Evolutionary conservation across 2,888 invertebrate species (phyloP).

Genomic region (Acutogordius australiensis): DNA sequence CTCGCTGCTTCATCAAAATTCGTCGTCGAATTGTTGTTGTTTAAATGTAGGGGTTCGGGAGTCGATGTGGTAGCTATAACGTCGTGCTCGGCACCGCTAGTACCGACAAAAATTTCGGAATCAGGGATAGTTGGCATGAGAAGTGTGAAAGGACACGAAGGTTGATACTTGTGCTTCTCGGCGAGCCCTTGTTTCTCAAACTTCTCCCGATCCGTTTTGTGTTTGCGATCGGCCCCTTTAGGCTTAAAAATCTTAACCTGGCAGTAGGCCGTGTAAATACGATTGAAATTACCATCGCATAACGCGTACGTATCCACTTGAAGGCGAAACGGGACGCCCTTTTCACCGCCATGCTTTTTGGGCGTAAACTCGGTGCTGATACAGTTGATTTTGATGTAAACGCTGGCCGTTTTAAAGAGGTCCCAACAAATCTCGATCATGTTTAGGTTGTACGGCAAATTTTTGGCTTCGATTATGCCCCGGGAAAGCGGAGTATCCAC

Average conservation of each 20-base stretch:
- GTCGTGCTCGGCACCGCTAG: too few relatives aligned
- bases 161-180: conserved; percentile 51
- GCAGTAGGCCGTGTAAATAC: conserved; percentile 72
- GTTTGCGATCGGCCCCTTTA: conserved; percentile 80
- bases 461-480: conserved; percentile 51
- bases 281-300: conserved; percentile 28
- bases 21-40: background rate
- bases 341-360: conserved; percentile 87
- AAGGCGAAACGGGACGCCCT: conserved; percentile 65
- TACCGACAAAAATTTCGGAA: background rate
- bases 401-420: conserved; percentile 72
- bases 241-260: conserved; percentile 74
- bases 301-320: conserved; percentile 49
- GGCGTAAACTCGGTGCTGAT: conserved; percentile 91
- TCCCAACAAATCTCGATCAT: conserved; percentile 74
- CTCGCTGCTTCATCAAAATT: too few relatives aligned
- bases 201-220: conserved; percentile 80
- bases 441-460: conserved; percentile 33
- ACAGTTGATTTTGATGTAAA: conserved; percentile 73
- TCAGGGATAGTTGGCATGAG: conserved; percentile 35
- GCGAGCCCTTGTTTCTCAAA: conserved; percentile 36
- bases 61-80: background rate
- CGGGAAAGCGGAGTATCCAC: conserved; percentile 65
- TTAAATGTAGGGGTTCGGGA: background rate
- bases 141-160: conserved; percentile 75